A percentile compares a stretch with the other conserved stretches of the same genome.
phyloP scores from a whole-genome alignment of 2,797 vertebrate species.

The Galaxias olidus region DNA sequence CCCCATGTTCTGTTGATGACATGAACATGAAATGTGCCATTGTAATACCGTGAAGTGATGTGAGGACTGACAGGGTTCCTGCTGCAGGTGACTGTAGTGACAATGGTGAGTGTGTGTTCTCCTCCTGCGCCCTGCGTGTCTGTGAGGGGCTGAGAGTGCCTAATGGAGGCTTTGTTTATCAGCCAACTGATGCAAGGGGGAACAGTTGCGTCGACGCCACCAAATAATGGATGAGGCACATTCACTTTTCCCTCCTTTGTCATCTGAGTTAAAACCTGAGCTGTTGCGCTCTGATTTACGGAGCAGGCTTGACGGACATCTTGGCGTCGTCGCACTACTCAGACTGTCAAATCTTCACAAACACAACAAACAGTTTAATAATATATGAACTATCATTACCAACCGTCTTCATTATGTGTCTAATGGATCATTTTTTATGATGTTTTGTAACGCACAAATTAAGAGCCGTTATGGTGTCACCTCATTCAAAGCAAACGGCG shows the following conservation, averaged over 20 bases:
- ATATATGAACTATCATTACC: no score
- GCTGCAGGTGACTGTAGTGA: background rate
- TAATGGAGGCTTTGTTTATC: slow-evolving; percentile 23
- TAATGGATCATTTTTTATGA: no score
- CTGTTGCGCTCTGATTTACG: background rate
- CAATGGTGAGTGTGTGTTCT: background rate
- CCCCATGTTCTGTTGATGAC: no score
- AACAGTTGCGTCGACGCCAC: background rate
- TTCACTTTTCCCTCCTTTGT: slow-evolving; percentile 33
- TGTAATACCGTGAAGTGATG: no score
- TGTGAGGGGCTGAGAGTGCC: background rate
- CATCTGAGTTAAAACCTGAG: slow-evolving; percentile 18
- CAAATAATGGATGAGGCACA: slow-evolving; percentile 40
- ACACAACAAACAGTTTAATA: no score
- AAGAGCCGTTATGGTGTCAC: no score
- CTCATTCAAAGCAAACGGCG: no score
- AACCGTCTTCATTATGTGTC: no score
- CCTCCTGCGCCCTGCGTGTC: background rate
- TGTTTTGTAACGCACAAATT: no score
- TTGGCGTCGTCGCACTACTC: no score
- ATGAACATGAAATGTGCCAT: no score
- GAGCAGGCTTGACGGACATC: background rate
- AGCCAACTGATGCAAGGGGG: slow-evolving; percentile 22
- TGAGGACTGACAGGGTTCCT: background rate
- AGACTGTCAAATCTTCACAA: no score